Percentiles rank a stretch among this genome's conserved stretches.
Conservation (phyloP, 2,113 vertebrate genomes). For the Urocynchramus pylzowi region DNA sequence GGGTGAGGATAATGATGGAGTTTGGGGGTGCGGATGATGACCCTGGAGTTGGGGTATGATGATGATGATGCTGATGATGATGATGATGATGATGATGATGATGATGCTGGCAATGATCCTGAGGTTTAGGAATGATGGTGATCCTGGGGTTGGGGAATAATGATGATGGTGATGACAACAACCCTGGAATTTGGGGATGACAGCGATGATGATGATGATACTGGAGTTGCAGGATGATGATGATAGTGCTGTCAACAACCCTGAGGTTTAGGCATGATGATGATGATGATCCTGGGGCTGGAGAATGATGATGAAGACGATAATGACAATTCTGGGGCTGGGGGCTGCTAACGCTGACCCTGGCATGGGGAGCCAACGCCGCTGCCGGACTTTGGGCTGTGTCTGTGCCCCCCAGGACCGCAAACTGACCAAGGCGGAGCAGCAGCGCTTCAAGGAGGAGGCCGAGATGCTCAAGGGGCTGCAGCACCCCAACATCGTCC, state of each 20-base stretch:
- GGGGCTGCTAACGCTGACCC: background rate
- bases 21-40: background rate
- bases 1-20: background rate
- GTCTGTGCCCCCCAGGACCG: background rate
- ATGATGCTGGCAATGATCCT: too few species aligned
- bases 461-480: constrained; percentile 8
- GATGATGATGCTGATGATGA: too few species aligned
- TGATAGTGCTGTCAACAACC: background rate
- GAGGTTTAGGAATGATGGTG: background rate
- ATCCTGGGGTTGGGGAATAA: too few species aligned
- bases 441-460: constrained; percentile 1
- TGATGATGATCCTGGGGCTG: background rate
- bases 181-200: too few species aligned
- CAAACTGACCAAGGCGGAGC: background rate
- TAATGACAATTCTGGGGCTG: rapidly evolving
- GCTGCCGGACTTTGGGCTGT: background rate
- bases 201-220: too few species aligned
- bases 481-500: background rate
- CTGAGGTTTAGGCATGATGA: background rate
- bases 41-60: background rate
- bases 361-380: rapidly evolving
- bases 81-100: background rate
- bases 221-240: background rate
- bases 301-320: background rate
- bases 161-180: too few species aligned